phyloP scores from a whole-genome alignment of 2,797 vertebrate genomes.

The Macropodus opercularis region DNA sequence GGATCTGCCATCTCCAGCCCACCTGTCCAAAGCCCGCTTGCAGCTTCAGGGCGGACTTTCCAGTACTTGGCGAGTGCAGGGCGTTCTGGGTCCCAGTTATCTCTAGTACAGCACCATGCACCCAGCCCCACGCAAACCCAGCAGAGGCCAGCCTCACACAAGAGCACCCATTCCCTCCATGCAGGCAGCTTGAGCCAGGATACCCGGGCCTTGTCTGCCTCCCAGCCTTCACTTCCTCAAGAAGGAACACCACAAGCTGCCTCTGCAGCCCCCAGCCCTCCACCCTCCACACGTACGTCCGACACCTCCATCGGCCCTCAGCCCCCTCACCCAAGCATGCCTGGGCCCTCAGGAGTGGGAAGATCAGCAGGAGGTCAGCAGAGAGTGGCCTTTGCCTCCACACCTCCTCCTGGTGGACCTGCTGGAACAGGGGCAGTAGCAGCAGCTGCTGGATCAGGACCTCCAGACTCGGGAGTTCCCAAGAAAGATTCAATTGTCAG shows the following conservation, averaged over 20 bases:
- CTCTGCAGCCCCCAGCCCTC: conserved; percentile 78
- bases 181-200: conserved; percentile 87
- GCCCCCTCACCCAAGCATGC: conserved; percentile 70
- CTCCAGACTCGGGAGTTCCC: conserved; percentile 82
- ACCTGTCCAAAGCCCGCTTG: conserved; percentile 84
- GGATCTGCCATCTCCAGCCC: conserved; percentile 79
- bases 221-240: conserved; percentile 90
- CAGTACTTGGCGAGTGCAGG: conserved; percentile 80
- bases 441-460: conserved; percentile 74
- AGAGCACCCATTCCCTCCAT: conserved; percentile 86
- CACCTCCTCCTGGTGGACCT: conserved; percentile 77
- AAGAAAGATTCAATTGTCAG: conserved; percentile 90
- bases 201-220: conserved; percentile 87
- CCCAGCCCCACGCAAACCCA: conserved; percentile 83
- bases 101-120: conserved; percentile 88
- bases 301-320: conserved; percentile 83
- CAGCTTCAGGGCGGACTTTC: conserved; percentile 83
- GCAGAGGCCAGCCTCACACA: conserved; percentile 87
- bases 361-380: conserved; percentile 69
- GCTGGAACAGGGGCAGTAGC: conserved; percentile 64
- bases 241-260: conserved; percentile 72
- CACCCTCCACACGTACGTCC: conserved; percentile 84
- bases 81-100: conserved; percentile 88
- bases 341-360: conserved; percentile 78
- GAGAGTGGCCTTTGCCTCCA: conserved; percentile 78